Evolutionary conservation across 2,797 vertebrate genomes (phyloP), one percentile per base, ranked within the genome.

Genomic region (Oreochromis grahami): DNA sequence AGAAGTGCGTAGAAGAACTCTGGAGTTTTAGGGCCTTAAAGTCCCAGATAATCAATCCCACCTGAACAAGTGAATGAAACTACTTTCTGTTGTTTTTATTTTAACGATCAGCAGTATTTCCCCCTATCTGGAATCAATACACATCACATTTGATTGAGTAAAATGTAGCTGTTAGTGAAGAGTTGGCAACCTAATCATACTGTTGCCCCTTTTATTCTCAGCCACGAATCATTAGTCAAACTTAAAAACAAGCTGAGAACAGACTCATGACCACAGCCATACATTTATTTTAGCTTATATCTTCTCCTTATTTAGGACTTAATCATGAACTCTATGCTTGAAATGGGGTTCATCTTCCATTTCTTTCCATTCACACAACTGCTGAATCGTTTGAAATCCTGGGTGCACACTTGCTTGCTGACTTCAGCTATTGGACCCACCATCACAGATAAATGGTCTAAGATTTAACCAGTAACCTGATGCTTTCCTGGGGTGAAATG

Each of bases 391-490:
- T 41, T 74, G 13, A 84, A 53, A 58, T 65, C 77, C 38, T 50
- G 43, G 43, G 11, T 17, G 11, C 70, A 74, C 21, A 36, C 3
- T 24, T 45, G 38, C 8, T 12, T 77, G 78, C 34, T 17, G 24
- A 65, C 19, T 4, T 82, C 87, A 79, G 56, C 65, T 79, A 55
- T 15, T 85, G 17, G 13, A 88, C 21, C 60, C 38, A 78, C 83
- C 50, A 51, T 6, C 24, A 60, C 10, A 72, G 81, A 86, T 70
- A 81, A 72, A 10, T 29, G 76, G 65, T 85, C 43, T 77, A 86
- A 86, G 63, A 84, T 84, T 88, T 84, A 84, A 82, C 87, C 78
- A 85, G 38, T 79, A 55, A 78, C 81, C 84, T 89, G 81, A 87
- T 82, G 36, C 4, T 83, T 77, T 60, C 77, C 77, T 19, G 4